Percentiles rank a stretch among this genome's conserved stretches.
These are phyloP conservation scores for Acleris sparsana DNA, from an alignment of 2,888 invertebrate species.

Conservation along the genomic window DNA sequence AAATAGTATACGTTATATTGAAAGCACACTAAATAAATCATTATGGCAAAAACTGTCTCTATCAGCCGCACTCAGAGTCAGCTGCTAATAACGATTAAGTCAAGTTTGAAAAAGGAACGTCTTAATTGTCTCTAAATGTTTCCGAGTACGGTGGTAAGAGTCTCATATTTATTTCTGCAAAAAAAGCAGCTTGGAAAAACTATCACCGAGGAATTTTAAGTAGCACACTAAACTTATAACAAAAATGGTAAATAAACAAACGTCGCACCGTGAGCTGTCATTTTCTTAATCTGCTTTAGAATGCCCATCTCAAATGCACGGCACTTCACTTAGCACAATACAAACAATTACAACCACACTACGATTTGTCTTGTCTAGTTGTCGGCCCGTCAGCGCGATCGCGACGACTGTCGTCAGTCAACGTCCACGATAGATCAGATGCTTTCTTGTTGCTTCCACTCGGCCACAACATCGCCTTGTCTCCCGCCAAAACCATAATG, in stretches of 20 bases:
- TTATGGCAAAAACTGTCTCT: no score
- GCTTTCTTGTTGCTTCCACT: constrained; percentile 58
- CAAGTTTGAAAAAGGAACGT: no score
- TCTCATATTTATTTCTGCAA: no score
- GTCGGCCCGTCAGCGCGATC: constrained; percentile 46
- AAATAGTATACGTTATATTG: no score
- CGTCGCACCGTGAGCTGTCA: constrained; percentile 60
- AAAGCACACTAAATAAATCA: no score
- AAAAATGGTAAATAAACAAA: constrained; percentile 48
- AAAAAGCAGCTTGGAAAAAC: no score
- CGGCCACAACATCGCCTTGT: constrained; percentile 47
- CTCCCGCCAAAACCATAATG: constrained; percentile 62
- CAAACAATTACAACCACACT: constrained; percentile 38
- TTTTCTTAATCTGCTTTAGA: constrained; percentile 76
- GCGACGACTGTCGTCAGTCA: constrained; percentile 59
- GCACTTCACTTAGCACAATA: constrained; percentile 40
- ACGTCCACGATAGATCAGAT: constrained; percentile 57
- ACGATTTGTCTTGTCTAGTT: constrained; percentile 38
- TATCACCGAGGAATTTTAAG: no score
- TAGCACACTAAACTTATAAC: no score
- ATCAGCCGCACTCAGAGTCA: no score
- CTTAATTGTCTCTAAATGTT: no score
- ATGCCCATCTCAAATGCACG: constrained; percentile 64
- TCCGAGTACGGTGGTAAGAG: no score
- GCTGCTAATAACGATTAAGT: no score